Base-by-base conservation (phyloP, 2,888 invertebrate species). In the Anthoptus insignis region DNA sequence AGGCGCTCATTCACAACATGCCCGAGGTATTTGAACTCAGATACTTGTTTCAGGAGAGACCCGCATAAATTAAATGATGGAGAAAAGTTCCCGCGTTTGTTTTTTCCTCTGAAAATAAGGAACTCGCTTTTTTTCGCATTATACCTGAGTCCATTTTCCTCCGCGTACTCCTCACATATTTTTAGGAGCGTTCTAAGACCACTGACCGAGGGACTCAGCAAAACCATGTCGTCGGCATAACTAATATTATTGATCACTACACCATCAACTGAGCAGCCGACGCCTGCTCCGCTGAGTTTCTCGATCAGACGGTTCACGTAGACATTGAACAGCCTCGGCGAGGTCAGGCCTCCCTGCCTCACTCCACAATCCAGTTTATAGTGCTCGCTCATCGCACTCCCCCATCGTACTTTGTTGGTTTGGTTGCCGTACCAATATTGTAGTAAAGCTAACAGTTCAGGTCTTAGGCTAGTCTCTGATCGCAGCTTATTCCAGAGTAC, bases 271-370 rank as follows among this genome's bases (percentile, higher is more conserved):
- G 59, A 63, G 21, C 72, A 74, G 2, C 70, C 69, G 19, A 70
- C 65, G 14, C 27, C 24, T 13, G 42, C 19, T 47, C 66, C 60
- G 60, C 71, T 69, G 60, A 74, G 71, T 54, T 34, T 69, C n/a
- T 22, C 67, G 21, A 70, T 67, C 54, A 72, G 63, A 16, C 27
- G 58, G n/a, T 70, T 64, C 1, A 72, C 54, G 42, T 70, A 72
- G n/a, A 71, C 42, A 45, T 66, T 69, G 49, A 73, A 76, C 1
- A 74, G 64, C 24, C 34, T 49, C 4, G 74, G 72, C 4, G 74
- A 74, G 6, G 68, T 69, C 47, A 71, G 29, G 9, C 69, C 72
- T 11, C 22, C 73, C 73, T 34, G 34, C 22, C 34, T 37, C 34
- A 53, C 53, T 11, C 47, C 52, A 27, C 32, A 52, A 3, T 42